Base-by-base conservation (phyloP, 2,797 vertebrate species). In the Enteromius paludinosus region DNA sequence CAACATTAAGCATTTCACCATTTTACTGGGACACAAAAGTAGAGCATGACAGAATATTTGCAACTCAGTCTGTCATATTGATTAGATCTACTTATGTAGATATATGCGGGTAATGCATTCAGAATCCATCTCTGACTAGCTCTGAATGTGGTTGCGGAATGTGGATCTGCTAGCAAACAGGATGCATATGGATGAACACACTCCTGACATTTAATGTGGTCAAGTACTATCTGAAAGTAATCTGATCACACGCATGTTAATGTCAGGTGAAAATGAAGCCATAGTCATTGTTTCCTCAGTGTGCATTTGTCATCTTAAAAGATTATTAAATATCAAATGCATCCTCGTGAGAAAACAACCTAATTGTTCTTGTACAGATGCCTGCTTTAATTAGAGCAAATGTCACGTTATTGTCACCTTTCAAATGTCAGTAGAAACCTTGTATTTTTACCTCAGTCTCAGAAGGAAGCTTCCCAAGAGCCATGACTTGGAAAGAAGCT, bases 361-460 rank as follows among this genome's bases (percentile, higher is more conserved):
- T 28, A 61, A 43, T 71, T 71, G 11, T 43, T 20, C 38, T 17
- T 59, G 25, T 70, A n/a, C 52, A 41, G 20, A 68, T 47, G 28
- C 5, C 18, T 47, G 28, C 11, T 54, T 73, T 43, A 25, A 43
- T 75, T 11, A 61, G 2, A 75, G 35, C 35, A 75, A 75, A 75
- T 43, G 54, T 59, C 35, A 49, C 56, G 52, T 75, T 59, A 54
- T 68, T 78, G 47, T 68, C 12, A 66, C 14, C 45, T 77, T 77
- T n/a, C 11, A 47, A 30, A 33, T 64, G 62, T 25, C 30, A 68
- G n/a, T 3, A 41, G 15, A 33, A 77, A 38, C 9, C n/a, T 41
- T 33, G 33, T 74, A 25, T 75, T 61, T 75, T 75, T 43, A 61
- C 54, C 23, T 43, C 23, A 28, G 33, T 61, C 15, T 61, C 54